Evolutionary conservation across 2,797 vertebrate species (phyloP).

Genomic region (Alfaro cultratus): DNA sequence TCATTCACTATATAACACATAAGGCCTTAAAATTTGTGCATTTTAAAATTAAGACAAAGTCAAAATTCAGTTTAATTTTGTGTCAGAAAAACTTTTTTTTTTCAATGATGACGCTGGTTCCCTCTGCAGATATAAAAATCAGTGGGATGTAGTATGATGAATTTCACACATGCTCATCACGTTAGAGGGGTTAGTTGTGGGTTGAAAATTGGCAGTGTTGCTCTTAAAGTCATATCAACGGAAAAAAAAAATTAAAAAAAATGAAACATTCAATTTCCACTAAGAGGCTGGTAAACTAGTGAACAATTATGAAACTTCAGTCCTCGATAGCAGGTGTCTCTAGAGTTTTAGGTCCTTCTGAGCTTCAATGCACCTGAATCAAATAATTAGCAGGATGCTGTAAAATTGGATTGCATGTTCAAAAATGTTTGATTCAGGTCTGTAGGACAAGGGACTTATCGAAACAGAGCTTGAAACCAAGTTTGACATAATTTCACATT

Average conservation of each 20-base stretch:
- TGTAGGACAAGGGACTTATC: background rate
- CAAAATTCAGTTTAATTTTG: background rate
- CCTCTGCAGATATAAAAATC: slow-evolving; percentile 13
- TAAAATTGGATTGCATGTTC: background rate
- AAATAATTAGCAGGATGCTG: background rate
- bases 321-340: background rate
- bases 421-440: background rate
- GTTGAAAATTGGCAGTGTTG: slow-evolving; percentile 18
- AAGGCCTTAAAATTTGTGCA: background rate
- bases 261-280: background rate
- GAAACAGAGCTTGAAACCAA: background rate
- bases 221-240: background rate
- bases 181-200: slow-evolving; percentile 19
- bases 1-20: background rate
- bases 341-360: background rate
- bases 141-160: slow-evolving; percentile 2
- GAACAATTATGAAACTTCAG: background rate
- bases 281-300: background rate
- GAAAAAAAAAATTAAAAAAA: background rate
- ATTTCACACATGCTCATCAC: slow-evolving; percentile 9
- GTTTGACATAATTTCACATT: background rate
- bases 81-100: background rate
- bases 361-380: background rate
- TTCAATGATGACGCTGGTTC: background rate
- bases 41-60: background rate